Evolutionary conservation across 2,113 vertebrate species (phyloP).

Genomic region (Mugil cephalus): DNA sequence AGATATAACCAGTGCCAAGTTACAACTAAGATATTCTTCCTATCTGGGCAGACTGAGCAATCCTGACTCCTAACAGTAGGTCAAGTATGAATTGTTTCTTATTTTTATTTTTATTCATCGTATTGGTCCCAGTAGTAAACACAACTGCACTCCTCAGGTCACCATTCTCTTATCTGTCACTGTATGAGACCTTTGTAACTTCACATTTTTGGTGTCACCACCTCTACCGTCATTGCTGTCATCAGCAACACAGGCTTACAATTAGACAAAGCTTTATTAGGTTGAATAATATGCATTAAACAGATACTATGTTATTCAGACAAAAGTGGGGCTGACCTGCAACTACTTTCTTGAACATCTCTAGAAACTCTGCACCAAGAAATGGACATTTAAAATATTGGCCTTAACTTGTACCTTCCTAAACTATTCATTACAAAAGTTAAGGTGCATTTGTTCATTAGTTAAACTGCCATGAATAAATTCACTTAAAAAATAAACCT

Average conservation of each 20-base stretch:
- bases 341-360: not conserved
- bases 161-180: not conserved
- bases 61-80: not conserved
- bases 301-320: not conserved
- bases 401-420: too few relatives aligned
- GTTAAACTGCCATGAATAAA: too few relatives aligned
- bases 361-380: too few relatives aligned
- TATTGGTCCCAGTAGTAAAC: not conserved
- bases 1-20: too few relatives aligned
- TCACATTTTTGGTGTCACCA: not conserved
- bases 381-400: too few relatives aligned
- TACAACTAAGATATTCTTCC: not conserved
- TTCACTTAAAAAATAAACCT: too few relatives aligned
- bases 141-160: not conserved
- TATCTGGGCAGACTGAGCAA: not conserved
- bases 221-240: not conserved
- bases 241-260: slow-evolving; percentile 15
- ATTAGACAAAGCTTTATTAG: slow-evolving; percentile 6
- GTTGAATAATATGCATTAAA: not conserved
- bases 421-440: too few relatives aligned
- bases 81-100: slow-evolving; percentile 2
- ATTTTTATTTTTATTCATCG: not conserved
- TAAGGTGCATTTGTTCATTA: too few relatives aligned
- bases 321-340: not conserved
- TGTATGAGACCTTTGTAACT: slow-evolving; percentile 1